Evolutionary conservation across 1,140 invertebrate species (phyloP).

Genomic region (Caerostris darwini): DNA sequence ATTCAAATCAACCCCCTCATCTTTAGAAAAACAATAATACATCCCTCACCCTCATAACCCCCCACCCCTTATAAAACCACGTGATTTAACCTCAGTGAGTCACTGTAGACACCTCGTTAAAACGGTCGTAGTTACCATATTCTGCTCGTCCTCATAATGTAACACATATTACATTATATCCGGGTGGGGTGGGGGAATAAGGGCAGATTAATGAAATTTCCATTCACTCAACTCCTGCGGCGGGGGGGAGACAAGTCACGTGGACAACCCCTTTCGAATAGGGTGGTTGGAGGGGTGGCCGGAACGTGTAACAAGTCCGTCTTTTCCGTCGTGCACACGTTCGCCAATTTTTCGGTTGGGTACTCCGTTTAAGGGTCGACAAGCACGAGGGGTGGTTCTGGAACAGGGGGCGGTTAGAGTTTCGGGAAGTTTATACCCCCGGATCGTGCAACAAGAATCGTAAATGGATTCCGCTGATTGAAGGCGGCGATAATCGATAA

Average conservation of each 20-base stretch:
- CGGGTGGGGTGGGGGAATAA: neutral
- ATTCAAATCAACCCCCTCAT: too few species aligned
- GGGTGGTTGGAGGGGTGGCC: too few species aligned
- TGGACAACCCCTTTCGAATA: neutral
- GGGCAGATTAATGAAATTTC: slow-evolving; percentile 71
- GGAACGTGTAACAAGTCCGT: slow-evolving; percentile 49
- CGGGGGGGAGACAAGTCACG: slow-evolving; percentile 17
- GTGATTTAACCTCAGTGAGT: slow-evolving; percentile 58
- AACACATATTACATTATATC: slow-evolving; percentile 73
- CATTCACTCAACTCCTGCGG: slow-evolving; percentile 9
- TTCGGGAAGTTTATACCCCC: neutral
- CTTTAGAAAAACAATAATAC: neutral
- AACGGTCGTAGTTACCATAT: slow-evolving; percentile 71
- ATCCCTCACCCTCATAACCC: neutral
- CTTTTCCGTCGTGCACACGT: slow-evolving; percentile 21
- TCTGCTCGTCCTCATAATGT: slow-evolving; percentile 57
- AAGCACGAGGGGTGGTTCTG: neutral
- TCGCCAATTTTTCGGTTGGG: slow-evolving; percentile 59
- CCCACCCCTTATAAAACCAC: neutral
- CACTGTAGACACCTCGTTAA: slow-evolving; percentile 66
- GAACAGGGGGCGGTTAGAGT: neutral
- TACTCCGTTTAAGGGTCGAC: slow-evolving; percentile 58
- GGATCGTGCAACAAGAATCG: neutral
- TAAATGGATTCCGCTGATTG: slow-evolving; percentile 29
- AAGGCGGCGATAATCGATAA: slow-evolving; percentile 15